phyloP scores from a whole-genome alignment of 2,888 invertebrate genomes.

The Cremastobaeus sp. region DNA sequence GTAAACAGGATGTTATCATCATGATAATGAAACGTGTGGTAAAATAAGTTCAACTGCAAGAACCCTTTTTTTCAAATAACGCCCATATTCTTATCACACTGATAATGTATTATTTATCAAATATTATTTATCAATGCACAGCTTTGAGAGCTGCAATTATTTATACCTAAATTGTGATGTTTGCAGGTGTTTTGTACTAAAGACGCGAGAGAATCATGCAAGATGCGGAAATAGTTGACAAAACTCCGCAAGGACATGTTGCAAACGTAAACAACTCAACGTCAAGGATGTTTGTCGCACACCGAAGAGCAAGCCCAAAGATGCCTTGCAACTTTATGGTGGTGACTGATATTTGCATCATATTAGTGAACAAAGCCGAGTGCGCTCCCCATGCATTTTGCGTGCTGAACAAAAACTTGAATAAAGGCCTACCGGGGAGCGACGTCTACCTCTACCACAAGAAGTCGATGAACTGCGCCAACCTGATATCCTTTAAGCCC shows the following conservation, averaged over 20 bases:
- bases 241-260: slow-evolving; percentile 90
- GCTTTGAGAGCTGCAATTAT: no score
- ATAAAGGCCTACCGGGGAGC: slow-evolving; percentile 97
- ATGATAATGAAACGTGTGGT: no score
- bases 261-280: slow-evolving; percentile 98
- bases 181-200: slow-evolving; percentile 95
- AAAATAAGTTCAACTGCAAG: no score
- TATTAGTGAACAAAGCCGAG: slow-evolving; percentile 96
- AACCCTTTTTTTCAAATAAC: no score
- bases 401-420: slow-evolving; percentile 96
- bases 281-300: slow-evolving; percentile 94
- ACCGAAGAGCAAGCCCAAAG: slow-evolving; percentile 90
- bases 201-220: slow-evolving; percentile 96
- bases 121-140: no score
- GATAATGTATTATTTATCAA: no score
- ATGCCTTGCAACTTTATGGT: slow-evolving; percentile 98
- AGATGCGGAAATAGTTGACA: slow-evolving; percentile 93
- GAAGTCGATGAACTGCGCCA: slow-evolving; percentile 98
- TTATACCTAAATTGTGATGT: slow-evolving; percentile 29
- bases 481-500: slow-evolving; percentile 95
- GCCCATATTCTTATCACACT: no score
- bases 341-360: slow-evolving; percentile 97
- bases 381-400: slow-evolving; percentile 98
- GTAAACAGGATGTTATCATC: slow-evolving; percentile 81
- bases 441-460: slow-evolving; percentile 99